phyloP scores from a whole-genome alignment of 2,797 vertebrate genomes.

The Halcyon leucocephala region DNA sequence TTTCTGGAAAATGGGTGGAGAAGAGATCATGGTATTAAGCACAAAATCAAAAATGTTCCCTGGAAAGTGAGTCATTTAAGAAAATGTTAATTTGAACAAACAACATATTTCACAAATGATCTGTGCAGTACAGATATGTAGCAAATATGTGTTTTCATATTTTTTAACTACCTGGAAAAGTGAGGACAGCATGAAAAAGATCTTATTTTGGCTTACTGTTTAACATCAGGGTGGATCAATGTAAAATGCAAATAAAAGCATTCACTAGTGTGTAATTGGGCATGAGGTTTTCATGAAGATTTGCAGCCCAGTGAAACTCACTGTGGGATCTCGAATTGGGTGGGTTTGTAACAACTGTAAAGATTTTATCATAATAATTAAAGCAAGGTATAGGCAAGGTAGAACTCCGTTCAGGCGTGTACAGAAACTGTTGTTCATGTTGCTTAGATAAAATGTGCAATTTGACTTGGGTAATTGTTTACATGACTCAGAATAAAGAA shows the following conservation, averaged over 20 bases:
- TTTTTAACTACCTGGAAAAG: neutral
- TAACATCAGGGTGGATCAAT: neutral
- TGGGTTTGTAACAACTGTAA: constrained; percentile 24
- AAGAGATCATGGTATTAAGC: neutral
- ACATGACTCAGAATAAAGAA: constrained; percentile 25
- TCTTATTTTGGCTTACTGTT: neutral
- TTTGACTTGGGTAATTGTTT: constrained; percentile 37
- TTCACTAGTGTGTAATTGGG: neutral
- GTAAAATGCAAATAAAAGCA: neutral
- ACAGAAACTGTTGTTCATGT: neutral
- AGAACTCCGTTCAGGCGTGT: neutral
- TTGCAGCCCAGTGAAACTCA: neutral
- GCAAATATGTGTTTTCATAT: neutral
- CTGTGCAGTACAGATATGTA: neutral
- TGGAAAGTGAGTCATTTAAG: neutral
- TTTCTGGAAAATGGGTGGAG: neutral
- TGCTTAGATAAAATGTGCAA: constrained; percentile 16
- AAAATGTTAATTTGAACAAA: neutral
- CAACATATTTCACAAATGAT: neutral
- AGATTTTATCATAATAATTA: constrained; percentile 60
- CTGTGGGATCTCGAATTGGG: neutral
- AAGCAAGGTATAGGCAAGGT: neutral
- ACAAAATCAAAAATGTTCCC: neutral
- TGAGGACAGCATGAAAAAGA: neutral
- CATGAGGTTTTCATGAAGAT: constrained; percentile 16